Evolutionary conservation across 2,797 vertebrate species (phyloP).

Genomic region (Anomalospiza imberbis): DNA sequence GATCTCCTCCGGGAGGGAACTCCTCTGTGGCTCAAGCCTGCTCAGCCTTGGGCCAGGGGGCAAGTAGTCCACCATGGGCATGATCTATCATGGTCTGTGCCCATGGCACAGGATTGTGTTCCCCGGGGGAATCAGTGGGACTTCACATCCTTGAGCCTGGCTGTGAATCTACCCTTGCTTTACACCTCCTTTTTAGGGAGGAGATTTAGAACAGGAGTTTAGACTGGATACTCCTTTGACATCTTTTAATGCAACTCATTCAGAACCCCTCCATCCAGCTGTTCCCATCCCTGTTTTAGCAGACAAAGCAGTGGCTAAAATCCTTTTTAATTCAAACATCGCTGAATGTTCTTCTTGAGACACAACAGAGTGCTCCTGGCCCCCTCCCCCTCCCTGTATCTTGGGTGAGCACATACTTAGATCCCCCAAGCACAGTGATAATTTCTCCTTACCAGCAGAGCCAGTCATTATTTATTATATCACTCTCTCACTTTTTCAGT

Average conservation of each 20-base stretch:
- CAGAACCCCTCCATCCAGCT: background rate
- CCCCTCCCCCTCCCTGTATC: constrained; percentile 1
- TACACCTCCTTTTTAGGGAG: background rate
- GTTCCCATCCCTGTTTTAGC: background rate
- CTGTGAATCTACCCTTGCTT: background rate
- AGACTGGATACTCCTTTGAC: background rate
- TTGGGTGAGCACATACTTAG: constrained; percentile 59
- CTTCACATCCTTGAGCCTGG: background rate
- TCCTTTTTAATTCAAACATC: constrained; percentile 46
- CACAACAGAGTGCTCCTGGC: background rate
- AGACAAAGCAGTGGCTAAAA: constrained; percentile 17
- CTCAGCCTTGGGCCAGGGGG: background rate
- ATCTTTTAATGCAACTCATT: background rate
- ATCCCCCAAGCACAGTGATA: constrained; percentile 73
- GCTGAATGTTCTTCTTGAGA: constrained; percentile 19
- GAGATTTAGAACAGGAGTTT: background rate
- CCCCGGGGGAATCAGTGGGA: background rate
- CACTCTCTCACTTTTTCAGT: constrained; percentile 68
- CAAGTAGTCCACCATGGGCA: background rate
- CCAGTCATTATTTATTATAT: constrained; percentile 77
- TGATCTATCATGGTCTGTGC: accelerated
- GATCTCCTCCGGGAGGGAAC: background rate
- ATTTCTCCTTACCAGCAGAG: constrained; percentile 72
- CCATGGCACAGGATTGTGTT: accelerated
- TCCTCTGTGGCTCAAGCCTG: background rate